These are phyloP conservation scores for Plodia interpunctella DNA, from an alignment of 1,140 invertebrate species.

Conservation along the genomic window DNA sequence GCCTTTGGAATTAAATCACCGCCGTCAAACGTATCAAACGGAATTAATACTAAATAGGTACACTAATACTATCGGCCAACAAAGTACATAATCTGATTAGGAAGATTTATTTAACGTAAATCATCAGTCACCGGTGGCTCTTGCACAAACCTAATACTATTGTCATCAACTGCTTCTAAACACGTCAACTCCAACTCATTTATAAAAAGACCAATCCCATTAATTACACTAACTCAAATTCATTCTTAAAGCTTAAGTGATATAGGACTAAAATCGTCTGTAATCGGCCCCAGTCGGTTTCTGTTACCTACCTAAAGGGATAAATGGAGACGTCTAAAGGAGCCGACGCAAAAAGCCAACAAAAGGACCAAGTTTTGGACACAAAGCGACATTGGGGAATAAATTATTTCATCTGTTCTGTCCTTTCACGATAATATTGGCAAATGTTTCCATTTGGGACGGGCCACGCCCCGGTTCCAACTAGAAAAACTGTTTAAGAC, in stretches of 20 bases:
- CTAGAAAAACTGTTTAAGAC: slow-evolving; percentile 30
- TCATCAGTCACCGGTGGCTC: slow-evolving; percentile 48
- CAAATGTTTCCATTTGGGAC: slow-evolving; percentile 75
- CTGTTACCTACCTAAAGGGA: slow-evolving; percentile 52
- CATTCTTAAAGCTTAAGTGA: neutral
- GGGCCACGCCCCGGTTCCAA: slow-evolving; percentile 61
- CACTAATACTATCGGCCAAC: neutral
- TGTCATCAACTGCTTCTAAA: slow-evolving; percentile 63
- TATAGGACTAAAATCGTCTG: neutral
- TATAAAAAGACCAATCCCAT: slow-evolving; percentile 5
- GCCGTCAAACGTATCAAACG: neutral
- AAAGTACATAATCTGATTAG: slow-evolving; percentile 24
- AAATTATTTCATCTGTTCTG: slow-evolving; percentile 76
- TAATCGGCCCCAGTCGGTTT: slow-evolving; percentile 34
- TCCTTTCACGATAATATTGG: slow-evolving; percentile 76
- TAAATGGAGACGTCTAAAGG: slow-evolving; percentile 72
- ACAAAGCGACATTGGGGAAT: slow-evolving; percentile 72
- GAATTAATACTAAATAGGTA: slow-evolving; percentile 8
- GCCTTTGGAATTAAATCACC: neutral
- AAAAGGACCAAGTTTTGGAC: slow-evolving; percentile 67
- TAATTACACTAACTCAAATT: neutral
- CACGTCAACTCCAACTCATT: slow-evolving; percentile 28
- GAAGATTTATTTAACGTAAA: slow-evolving; percentile 59
- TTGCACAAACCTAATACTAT: slow-evolving; percentile 71
- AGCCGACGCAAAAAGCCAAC: slow-evolving; percentile 67